Percentiles rank a stretch among this genome's conserved stretches.
Conservation (phyloP, 2,113 vertebrate genomes). For the Paramormyrops kingsleyae region DNA sequence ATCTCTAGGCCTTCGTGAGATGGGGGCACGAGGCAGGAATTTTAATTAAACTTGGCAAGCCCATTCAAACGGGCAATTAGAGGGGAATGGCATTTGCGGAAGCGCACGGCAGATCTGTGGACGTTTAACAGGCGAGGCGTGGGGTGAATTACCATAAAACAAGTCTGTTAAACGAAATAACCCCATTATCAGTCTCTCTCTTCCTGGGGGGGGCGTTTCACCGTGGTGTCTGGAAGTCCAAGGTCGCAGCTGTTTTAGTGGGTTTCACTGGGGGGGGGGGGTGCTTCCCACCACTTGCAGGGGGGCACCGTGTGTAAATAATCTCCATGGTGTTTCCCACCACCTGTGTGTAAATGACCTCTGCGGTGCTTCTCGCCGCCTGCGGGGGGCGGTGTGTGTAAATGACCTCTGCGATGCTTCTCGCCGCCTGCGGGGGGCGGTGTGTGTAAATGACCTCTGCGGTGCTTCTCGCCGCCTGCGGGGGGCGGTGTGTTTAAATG, state of each 20-base stretch:
- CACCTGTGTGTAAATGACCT: neutral
- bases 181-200: slow-evolving; percentile 23
- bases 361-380: neutral
- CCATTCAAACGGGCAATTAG: slow-evolving; percentile 32
- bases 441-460: neutral
- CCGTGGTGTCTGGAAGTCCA: neutral
- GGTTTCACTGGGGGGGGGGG: neutral
- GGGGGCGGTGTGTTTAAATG: neutral
- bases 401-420: neutral
- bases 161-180: slow-evolving; percentile 44
- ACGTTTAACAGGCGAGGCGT: slow-evolving; percentile 33
- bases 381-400: neutral
- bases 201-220: slow-evolving; percentile 5
- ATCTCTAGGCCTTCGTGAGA: neutral
- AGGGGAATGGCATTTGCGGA: slow-evolving; percentile 19
- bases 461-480: no score
- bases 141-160: slow-evolving; percentile 40
- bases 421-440: neutral
- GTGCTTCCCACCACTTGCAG: neutral
- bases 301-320: neutral
- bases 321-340: neutral
- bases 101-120: slow-evolving; percentile 27
- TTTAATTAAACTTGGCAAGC: slow-evolving; percentile 39
- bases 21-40: slow-evolving; percentile 29
- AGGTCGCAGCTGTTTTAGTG: slow-evolving; percentile 2